These are phyloP conservation scores for Halcyon badia DNA, from an alignment of 2,797 vertebrate species.

Conservation along the genomic window DNA sequence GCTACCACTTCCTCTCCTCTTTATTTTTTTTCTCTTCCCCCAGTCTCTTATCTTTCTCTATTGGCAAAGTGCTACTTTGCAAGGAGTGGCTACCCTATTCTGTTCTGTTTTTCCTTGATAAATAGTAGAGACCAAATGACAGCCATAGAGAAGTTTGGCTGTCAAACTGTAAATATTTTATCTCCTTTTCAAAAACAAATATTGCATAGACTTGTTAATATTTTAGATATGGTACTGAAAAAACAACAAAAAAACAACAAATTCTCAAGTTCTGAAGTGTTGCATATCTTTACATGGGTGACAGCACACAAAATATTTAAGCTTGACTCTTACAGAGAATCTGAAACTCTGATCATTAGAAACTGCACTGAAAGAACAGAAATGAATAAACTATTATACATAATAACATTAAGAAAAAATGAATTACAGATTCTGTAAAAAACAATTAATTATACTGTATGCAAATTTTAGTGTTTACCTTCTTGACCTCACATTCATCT, in stretches of 20 bases:
- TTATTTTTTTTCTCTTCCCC: not conserved
- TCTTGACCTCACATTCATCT: constrained; percentile 81
- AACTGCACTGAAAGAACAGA: not conserved
- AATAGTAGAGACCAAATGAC: not conserved
- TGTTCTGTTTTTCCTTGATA: not conserved
- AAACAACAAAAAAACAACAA: not conserved
- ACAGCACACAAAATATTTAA: not conserved
- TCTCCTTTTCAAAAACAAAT: not conserved
- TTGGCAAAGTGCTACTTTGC: not conserved
- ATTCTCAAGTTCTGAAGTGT: not conserved
- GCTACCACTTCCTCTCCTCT: not conserved
- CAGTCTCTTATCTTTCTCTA: not conserved
- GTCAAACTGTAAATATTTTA: not conserved
- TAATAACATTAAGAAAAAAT: not conserved
- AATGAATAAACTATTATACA: not conserved
- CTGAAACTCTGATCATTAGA: not conserved
- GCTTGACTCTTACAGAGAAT: not conserved
- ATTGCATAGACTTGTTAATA: not conserved
- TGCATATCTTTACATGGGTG: not conserved
- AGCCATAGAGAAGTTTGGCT: not conserved
- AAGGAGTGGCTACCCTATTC: not conserved
- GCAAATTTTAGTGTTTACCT: constrained; percentile 72
- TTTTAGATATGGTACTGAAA: not conserved
- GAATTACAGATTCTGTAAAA: not conserved
- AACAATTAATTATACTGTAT: not conserved